A percentile compares a stretch with the other conserved stretches of the same genome.
Conservation (phyloP, 1,140 invertebrate genomes). For the Hyles euphorbiae region DNA sequence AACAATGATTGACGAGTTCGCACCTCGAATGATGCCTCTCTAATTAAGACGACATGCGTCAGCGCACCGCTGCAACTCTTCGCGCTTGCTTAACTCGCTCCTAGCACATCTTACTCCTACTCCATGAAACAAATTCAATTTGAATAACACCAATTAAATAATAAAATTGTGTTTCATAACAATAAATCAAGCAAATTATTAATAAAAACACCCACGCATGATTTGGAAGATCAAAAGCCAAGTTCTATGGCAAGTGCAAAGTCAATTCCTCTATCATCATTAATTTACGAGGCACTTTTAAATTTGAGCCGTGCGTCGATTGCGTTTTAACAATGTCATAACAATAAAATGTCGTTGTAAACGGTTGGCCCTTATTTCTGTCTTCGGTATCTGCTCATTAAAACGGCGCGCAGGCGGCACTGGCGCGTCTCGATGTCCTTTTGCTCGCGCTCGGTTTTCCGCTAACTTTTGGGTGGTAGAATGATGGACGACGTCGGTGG, state of each 20-base stretch:
- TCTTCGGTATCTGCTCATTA: constrained; percentile 70
- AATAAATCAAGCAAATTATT: neutral
- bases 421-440: constrained; percentile 39
- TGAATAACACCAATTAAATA: no score
- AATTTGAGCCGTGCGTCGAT: constrained; percentile 39
- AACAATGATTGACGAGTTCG: constrained; percentile 73
- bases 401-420: constrained; percentile 35
- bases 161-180: constrained; percentile 1
- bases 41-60: constrained; percentile 70
- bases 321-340: constrained; percentile 63
- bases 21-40: constrained; percentile 59
- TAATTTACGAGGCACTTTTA: constrained; percentile 42
- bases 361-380: constrained; percentile 64
- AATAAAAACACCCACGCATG: no score
- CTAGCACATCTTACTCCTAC: constrained; percentile 31
- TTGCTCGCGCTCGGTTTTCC: constrained; percentile 53
- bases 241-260: constrained; percentile 1
- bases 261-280: constrained; percentile 5
- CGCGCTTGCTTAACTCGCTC: constrained; percentile 39
- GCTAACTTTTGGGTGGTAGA: constrained; percentile 72
- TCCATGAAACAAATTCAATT: no score
- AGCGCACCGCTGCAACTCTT: constrained; percentile 42
- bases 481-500: constrained; percentile 69
- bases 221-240: no score
- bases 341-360: constrained; percentile 60